These are phyloP conservation scores for Pegoplata infirma DNA, from an alignment of 2,888 invertebrate genomes.

Conservation along the genomic window DNA sequence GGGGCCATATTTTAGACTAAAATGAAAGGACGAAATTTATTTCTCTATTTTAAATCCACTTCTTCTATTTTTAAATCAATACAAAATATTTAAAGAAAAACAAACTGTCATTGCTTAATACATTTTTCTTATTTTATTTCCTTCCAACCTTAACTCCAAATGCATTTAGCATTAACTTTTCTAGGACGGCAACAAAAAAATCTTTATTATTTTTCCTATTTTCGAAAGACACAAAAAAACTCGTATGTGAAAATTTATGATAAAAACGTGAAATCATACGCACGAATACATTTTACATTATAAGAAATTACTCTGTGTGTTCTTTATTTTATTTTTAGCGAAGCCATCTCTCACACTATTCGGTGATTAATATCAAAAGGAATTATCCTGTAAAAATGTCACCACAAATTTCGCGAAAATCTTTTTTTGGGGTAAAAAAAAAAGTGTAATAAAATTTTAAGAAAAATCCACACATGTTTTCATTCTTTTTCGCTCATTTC, in stretches of 20 bases:
- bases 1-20: too few species aligned
- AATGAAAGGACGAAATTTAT: too few species aligned
- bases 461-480: slow-evolving; percentile 40
- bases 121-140: not conserved
- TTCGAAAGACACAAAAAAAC: too few species aligned
- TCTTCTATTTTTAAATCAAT: too few species aligned
- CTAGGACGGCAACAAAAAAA: not conserved
- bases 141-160: not conserved
- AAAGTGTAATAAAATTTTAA: slow-evolving; percentile 25
- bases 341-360: not conserved
- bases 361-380: slow-evolving; percentile 56
- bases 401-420: slow-evolving; percentile 63
- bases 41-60: too few species aligned
- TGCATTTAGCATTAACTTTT: not conserved
- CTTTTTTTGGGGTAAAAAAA: slow-evolving; percentile 37
- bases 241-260: slow-evolving; percentile 34
- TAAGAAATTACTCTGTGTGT: slow-evolving; percentile 19
- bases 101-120: too few species aligned
- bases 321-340: not conserved
- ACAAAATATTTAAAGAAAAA: too few species aligned
- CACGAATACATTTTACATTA: slow-evolving; percentile 40
- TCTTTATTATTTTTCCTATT: too few species aligned
- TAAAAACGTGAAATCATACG: slow-evolving; percentile 53
- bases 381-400: slow-evolving; percentile 63
- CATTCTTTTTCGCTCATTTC: not conserved